Evolutionary conservation across 35 echinoderm and acorn worm genomes (phyloP), one percentile per base, ranked within the genome.

Genomic region (Apostichopus japonicus): DNA sequence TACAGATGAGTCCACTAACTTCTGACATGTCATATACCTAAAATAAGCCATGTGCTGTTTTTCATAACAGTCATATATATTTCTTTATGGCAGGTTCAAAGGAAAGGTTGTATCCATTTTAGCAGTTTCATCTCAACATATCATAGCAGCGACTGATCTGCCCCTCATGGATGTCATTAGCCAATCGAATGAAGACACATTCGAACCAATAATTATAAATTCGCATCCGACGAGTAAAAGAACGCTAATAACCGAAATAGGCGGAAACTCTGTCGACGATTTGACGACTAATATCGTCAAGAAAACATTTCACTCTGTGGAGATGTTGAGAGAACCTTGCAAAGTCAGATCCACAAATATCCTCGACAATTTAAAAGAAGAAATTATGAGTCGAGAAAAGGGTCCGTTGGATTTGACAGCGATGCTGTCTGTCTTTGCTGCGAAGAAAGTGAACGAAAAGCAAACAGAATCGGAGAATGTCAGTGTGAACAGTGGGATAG

Each of bases 111-210:
- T 61, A 7, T 24, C 61, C 56, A 65, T 72, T 8, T 10, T 72
- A 73, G 86, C 21, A 33, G 10, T 89, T 2, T 73, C 86, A 33
- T 89, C 86, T 25, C 56, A 72, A 7, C 5, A 73, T 57, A 53
- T 89, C 10, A 54, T 72, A 7, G 86, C 23, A 33, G 72, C 86
- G 27, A 89, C 86, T 23, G 86, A 89, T 72, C 17, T 89, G 17
- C 86, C 86, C 2, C 67, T 89, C 6, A 33, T 54, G 24, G 61
- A 89, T 17, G 63, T 89, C 61, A 89, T 89, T 2, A 59, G 72
- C 59, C 86, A 89, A 19, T 89, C 86, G 16, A 72, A 89, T 72
- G 61, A 89, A 56, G 86, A 89, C 61, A 23, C 62, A 65, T 89
- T 89, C 51, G 86, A 72, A 63, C 86, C 86, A 24, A 8, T 89